These are phyloP conservation scores for Mycteria americana DNA, from an alignment of 2,797 vertebrate species.

Conservation along the genomic window DNA sequence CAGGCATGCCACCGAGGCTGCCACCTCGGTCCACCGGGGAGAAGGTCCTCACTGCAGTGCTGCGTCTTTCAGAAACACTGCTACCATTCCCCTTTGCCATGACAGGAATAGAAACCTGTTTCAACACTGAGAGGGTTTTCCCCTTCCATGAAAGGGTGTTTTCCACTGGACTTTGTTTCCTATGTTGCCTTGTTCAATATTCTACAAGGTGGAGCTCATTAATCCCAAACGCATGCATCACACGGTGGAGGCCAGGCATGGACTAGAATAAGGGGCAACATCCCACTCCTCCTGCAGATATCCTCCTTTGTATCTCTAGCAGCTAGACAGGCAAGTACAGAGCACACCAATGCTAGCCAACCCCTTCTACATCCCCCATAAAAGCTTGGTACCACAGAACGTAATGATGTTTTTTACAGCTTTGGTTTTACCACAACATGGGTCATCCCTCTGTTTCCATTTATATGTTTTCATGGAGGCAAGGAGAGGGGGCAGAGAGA, in stretches of 20 bases:
- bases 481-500: neutral
- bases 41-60: neutral
- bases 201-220: neutral
- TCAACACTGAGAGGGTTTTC: neutral
- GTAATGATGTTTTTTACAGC: neutral
- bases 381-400: neutral
- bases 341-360: neutral
- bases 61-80: neutral
- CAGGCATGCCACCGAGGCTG: neutral
- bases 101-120: neutral
- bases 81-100: neutral
- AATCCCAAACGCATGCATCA: neutral
- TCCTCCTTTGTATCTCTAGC: neutral
- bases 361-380: neutral
- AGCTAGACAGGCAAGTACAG: neutral
- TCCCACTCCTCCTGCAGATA: neutral
- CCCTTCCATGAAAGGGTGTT: neutral
- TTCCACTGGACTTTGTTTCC: neutral
- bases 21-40: neutral
- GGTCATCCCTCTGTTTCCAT: neutral
- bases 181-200: neutral
- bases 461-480: neutral
- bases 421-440: neutral
- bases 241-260: neutral
- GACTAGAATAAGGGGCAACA: neutral